Evolutionary conservation across 35 echinoderm and acorn worm genomes (phyloP).

Genomic region (Antedon bifida): DNA sequence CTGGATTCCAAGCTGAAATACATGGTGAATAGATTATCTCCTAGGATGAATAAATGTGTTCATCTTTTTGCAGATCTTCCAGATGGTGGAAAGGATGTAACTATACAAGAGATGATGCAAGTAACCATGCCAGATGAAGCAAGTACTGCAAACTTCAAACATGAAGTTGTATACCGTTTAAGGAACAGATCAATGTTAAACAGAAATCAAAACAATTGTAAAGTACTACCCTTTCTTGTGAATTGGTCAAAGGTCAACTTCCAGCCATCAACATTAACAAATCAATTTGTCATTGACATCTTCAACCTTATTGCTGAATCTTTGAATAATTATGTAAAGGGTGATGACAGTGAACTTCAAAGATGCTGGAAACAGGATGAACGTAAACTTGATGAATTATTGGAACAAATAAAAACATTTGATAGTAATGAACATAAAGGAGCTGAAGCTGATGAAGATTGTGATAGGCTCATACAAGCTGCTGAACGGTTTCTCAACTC

Average conservation of each 20-base stretch:
- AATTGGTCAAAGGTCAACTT: too few species aligned
- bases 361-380: background rate
- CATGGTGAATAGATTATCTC: background rate
- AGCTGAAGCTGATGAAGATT: background rate
- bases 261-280: background rate
- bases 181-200: background rate
- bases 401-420: background rate
- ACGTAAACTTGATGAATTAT: background rate
- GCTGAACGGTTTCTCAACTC: background rate
- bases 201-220: too few species aligned
- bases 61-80: background rate
- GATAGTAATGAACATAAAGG: background rate
- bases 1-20: background rate
- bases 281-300: background rate
- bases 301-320: background rate
- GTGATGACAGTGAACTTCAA: background rate
- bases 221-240: too few species aligned
- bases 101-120: background rate
- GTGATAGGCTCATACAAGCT: background rate
- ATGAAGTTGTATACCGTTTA: background rate
- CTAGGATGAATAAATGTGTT: background rate
- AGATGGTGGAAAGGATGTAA: background rate
- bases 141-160: background rate
- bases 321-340: background rate
- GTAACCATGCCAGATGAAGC: background rate